Evolutionary conservation across 2,113 vertebrate species (phyloP).

Genomic region (Notarius quadriscutis): DNA sequence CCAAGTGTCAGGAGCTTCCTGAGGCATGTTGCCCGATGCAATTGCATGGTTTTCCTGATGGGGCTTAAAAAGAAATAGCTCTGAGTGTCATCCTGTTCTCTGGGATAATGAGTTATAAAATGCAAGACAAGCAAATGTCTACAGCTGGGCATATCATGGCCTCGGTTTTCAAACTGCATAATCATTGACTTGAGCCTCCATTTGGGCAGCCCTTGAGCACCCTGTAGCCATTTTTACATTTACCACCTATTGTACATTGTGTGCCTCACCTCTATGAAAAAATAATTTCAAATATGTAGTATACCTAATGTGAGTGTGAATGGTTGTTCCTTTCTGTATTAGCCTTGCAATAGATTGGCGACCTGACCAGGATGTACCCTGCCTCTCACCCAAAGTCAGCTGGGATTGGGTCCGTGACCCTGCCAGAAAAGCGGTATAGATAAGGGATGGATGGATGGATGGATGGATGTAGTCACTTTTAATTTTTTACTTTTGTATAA

Average conservation of each 20-base stretch:
- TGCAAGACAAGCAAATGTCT: conserved; percentile 12
- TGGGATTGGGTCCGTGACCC: too few relatives aligned
- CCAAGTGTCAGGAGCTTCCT: background rate
- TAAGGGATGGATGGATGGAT: too few relatives aligned
- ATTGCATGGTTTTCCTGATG: background rate
- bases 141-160: background rate
- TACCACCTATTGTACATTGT: background rate
- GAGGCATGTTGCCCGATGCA: background rate
- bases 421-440: too few relatives aligned
- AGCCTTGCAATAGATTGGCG: too few relatives aligned
- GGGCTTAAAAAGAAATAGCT: background rate
- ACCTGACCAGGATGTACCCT: too few relatives aligned
- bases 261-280: background rate
- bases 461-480: background rate
- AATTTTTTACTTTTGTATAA: background rate
- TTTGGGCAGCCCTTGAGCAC: background rate
- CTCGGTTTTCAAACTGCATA: background rate
- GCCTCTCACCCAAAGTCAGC: too few relatives aligned
- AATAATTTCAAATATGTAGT: background rate
- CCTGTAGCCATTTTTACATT: background rate
- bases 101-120: conserved; percentile 20
- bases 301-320: too few relatives aligned
- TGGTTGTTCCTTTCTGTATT: too few relatives aligned
- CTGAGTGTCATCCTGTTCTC: conserved; percentile 11
- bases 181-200: background rate